Evolutionary conservation across 2,888 invertebrate species (phyloP).

Genomic region (Apeira syringaria): DNA sequence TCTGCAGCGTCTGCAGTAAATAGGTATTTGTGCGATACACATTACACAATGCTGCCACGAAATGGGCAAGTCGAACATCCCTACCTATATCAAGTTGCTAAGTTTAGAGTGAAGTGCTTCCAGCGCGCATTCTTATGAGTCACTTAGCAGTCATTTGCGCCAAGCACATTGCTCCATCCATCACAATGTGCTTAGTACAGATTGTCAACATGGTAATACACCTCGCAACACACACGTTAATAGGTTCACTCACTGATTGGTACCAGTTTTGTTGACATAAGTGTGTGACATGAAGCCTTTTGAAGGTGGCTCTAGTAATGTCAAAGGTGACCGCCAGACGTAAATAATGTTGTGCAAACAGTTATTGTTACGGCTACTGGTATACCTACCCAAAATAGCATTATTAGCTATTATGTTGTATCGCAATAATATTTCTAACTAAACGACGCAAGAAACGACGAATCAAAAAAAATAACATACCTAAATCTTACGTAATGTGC

Average conservation of each 20-base stretch:
- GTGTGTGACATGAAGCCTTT: not conserved
- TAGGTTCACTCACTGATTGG: not conserved
- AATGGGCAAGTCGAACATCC: not conserved
- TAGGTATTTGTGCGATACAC: constrained; percentile 19
- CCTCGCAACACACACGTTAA: not conserved
- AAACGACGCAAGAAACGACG: too few species aligned
- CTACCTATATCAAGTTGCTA: not conserved
- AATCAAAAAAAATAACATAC: too few species aligned
- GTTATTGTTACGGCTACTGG: too few species aligned
- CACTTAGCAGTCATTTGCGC: constrained; percentile 15
- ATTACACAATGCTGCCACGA: constrained; percentile 6
- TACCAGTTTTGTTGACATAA: not conserved
- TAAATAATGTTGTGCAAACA: too few species aligned
- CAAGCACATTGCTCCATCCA: constrained; percentile 19
- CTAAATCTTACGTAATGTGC: too few species aligned
- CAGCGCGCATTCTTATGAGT: constrained; percentile 12
- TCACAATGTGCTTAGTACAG: constrained; percentile 9
- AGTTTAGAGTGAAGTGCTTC: constrained; percentile 1
- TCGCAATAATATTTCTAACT: too few species aligned
- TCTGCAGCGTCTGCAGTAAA: not conserved
- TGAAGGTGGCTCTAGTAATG: not conserved
- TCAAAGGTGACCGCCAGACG: constrained; percentile 13
- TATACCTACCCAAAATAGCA: too few species aligned
- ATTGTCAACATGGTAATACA: constrained; percentile 12
- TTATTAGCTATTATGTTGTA: too few species aligned